Conservation (phyloP, 2,888 invertebrate genomes). For the Seira ritae region DNA sequence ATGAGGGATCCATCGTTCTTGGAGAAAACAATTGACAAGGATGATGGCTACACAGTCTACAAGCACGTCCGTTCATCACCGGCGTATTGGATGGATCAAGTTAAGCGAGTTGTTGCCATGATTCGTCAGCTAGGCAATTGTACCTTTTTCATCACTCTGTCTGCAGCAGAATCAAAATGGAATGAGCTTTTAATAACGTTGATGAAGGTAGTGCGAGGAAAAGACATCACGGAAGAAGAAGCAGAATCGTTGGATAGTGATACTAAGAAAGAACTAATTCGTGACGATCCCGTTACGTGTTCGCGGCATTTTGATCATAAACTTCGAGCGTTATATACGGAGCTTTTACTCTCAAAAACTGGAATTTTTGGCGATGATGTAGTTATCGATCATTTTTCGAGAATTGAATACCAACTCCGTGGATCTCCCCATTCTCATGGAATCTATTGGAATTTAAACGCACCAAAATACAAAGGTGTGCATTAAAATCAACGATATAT, state of each 20-base stretch:
- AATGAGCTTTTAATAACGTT: conserved; percentile 10
- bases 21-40: conserved; percentile 21
- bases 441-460: conserved; percentile 46
- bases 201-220: not conserved
- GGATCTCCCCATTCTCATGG: conserved; percentile 60
- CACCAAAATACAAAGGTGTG: conserved; percentile 29
- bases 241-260: not conserved
- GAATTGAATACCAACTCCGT: conserved; percentile 57
- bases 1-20: not conserved
- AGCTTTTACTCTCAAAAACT: not conserved
- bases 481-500: too few relatives aligned
- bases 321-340: conserved; percentile 3
- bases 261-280: conserved; percentile 27
- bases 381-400: conserved; percentile 31
- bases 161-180: conserved; percentile 58
- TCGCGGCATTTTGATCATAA: conserved; percentile 44
- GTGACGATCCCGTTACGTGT: conserved; percentile 49
- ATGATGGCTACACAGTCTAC: conserved; percentile 57
- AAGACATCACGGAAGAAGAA: conserved; percentile 19
- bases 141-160: conserved; percentile 53
- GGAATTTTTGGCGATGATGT: conserved; percentile 14
- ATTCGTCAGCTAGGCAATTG: conserved; percentile 39
- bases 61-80: conserved; percentile 48
- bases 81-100: conserved; percentile 46
- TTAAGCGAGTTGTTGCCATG: conserved; percentile 53